A percentile compares a stretch with the other conserved stretches of the same genome.
Evolutionary conservation across 2,888 invertebrate species (phyloP).

Genomic region (Thera obeliscata): DNA sequence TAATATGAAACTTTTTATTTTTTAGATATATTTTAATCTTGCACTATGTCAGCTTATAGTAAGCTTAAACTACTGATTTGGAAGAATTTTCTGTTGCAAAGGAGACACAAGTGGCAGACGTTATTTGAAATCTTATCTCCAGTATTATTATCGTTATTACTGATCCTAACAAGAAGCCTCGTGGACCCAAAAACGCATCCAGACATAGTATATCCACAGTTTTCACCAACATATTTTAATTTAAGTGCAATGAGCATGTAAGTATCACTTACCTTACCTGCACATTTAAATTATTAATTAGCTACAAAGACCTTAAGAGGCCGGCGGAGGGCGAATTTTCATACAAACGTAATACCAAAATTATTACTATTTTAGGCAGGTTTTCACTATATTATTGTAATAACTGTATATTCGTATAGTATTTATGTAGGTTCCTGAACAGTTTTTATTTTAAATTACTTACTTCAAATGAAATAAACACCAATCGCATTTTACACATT

Average conservation of each 20-base stretch:
- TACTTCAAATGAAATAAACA: too few relatives aligned
- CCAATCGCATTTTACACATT: too few relatives aligned
- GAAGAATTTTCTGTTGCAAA: conserved; percentile 93
- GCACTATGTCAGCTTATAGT: conserved; percentile 73
- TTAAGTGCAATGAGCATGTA: conserved; percentile 65
- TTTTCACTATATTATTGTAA: too few relatives aligned
- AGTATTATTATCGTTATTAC: conserved; percentile 87
- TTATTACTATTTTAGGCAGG: too few relatives aligned
- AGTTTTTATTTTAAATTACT: too few relatives aligned
- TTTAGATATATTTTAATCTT: conserved; percentile 26
- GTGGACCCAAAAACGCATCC: conserved; percentile 85
- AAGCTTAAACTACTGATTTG: conserved; percentile 90
- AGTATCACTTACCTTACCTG: conserved; percentile 42
- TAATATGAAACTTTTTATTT: conserved; percentile 18
- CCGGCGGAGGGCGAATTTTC: too few relatives aligned
- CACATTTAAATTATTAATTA: too few relatives aligned
- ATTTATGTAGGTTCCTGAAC: too few relatives aligned
- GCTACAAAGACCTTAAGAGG: too few relatives aligned
- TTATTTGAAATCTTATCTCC: conserved; percentile 89
- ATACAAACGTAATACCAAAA: too few relatives aligned
- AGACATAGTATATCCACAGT: conserved; percentile 62
- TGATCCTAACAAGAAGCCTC: conserved; percentile 88
- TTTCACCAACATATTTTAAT: conserved; percentile 74
- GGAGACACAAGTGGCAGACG: conserved; percentile 89
- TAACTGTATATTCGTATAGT: too few relatives aligned